A percentile compares a stretch with the other conserved stretches of the same genome.
Evolutionary conservation across 2,797 vertebrate species (phyloP).

Genomic region (Channa striata): DNA sequence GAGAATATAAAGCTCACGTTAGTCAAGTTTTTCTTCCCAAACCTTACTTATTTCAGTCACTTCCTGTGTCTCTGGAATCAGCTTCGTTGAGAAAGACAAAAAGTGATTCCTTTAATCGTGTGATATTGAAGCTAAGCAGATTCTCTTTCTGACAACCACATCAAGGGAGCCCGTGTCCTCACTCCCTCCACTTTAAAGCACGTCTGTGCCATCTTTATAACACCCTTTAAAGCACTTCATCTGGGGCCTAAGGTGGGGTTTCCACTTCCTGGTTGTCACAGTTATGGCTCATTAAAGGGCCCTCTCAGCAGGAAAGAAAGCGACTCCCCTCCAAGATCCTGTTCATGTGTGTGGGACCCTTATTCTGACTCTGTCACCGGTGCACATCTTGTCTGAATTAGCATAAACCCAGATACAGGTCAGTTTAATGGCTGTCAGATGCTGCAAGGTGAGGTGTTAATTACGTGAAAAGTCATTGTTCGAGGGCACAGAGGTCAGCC

Average conservation of each 20-base stretch:
- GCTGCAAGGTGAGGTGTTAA: conserved; percentile 44
- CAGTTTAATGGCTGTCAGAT: conserved; percentile 70
- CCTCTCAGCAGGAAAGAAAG: conserved; percentile 72
- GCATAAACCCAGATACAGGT: conserved; percentile 54
- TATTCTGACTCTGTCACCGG: conserved; percentile 59
- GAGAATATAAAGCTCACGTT: background rate
- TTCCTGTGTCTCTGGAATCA: conserved; percentile 39
- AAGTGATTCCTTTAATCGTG: conserved; percentile 41
- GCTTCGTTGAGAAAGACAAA: conserved; percentile 20
- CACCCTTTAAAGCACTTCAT: conserved; percentile 60
- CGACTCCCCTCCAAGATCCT: conserved; percentile 65
- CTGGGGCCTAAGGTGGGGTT: conserved; percentile 74
- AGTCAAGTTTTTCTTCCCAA: conserved; percentile 12
- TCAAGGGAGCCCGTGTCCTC: conserved; percentile 57
- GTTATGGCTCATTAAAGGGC: conserved; percentile 78
- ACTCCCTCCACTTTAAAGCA: conserved; percentile 37
- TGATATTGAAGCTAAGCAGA: conserved; percentile 56
- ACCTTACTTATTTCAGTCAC: conserved; percentile 30
- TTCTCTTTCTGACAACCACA: conserved; percentile 64
- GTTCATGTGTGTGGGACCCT: conserved; percentile 62
- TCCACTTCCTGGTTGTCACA: conserved; percentile 76
- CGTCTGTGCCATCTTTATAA: conserved; percentile 64
- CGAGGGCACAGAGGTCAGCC: conserved; percentile 6
- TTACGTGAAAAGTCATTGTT: conserved; percentile 34
- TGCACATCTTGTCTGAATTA: conserved; percentile 77